Evolutionary conservation across 2,888 invertebrate species (phyloP), one percentile per base, ranked within the genome.

Genomic region (Lochmaea capreae): DNA sequence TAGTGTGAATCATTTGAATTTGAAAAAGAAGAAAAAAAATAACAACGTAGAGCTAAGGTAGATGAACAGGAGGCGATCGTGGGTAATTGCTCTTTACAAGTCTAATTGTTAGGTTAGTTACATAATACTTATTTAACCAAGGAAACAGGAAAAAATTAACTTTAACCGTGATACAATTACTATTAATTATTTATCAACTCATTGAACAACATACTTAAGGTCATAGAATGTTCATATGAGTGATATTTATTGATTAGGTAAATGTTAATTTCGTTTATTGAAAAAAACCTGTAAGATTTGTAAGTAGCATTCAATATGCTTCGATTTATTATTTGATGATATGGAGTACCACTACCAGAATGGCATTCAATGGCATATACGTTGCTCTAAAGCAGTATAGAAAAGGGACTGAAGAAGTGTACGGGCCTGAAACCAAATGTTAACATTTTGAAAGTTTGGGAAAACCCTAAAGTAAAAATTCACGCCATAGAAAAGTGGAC

Each of bases 61-160:
- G 61, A 61, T 61, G 61, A 61, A 61, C 61, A 61, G 61, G n/a
- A 61, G 61, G 61, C 10, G n/a, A 10, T 10, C 39, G 61, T 61
- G 39, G 39, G 61, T 61, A 61, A 58, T 58, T 58, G 26, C 22
- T 58, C 58, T 58, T 9, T n/a, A n/a, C 33, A 61, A 61, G 14
- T 61, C 33, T 61, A 61, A 61, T 61, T 61, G 39, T 39, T 39
- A 39, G 33, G 33, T 39, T 61, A 61, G 18, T 61, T 61, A 39
- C 33, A 39, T 61, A 61, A 61, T 39, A 39, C 14, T 14, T 61
- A 61, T n/a, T 12, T 61, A 61, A n/a, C 12, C 49, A 49, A 49
- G 49, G 49, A 49, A 49, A 49, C n/a, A 49, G 49, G 14, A 49
- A n/a, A 14, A 49, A 49, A 49, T 49, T 49, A 49, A n/a, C 49